Percentiles rank a stretch among this genome's conserved stretches.
Evolutionary conservation across 2,888 invertebrate genomes (phyloP).

Genomic region (Prenolepis imparis): DNA sequence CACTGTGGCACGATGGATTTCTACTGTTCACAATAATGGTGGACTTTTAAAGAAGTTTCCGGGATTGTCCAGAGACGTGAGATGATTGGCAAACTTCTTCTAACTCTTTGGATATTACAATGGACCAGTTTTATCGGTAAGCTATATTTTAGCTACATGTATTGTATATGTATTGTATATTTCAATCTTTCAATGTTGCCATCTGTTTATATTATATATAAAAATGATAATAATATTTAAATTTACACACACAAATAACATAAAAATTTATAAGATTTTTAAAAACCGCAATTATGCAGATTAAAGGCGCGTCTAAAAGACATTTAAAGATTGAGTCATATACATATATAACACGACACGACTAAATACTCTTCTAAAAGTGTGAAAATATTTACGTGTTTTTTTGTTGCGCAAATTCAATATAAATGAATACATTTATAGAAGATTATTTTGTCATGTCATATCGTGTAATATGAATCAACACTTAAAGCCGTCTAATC

Average conservation of each 20-base stretch:
- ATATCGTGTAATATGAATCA: constrained; percentile 2
- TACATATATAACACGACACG: background rate
- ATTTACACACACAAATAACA: background rate
- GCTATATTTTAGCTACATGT: constrained; percentile 48
- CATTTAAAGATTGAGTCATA: background rate
- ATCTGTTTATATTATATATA: background rate
- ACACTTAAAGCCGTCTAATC: background rate
- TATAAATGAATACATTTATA: background rate
- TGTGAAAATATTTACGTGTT: background rate
- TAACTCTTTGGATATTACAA: constrained; percentile 82
- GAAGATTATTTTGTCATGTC: background rate
- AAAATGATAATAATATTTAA: background rate
- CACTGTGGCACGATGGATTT: constrained; percentile 57
- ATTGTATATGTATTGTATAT: background rate
- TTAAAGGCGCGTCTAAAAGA: background rate
- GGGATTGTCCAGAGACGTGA: constrained; percentile 75
- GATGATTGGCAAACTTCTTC: constrained; percentile 83
- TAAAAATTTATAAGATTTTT: background rate
- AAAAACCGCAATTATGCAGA: background rate
- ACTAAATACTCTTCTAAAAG: background rate
- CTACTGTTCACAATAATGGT: constrained; percentile 53
- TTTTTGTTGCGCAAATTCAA: background rate
- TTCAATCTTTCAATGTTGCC: background rate
- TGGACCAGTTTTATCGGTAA: constrained; percentile 82
- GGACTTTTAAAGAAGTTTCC: constrained; percentile 66